These are phyloP conservation scores for Pseudopipra pipra DNA, from an alignment of 2,113 vertebrate species.

Conservation along the genomic window DNA sequence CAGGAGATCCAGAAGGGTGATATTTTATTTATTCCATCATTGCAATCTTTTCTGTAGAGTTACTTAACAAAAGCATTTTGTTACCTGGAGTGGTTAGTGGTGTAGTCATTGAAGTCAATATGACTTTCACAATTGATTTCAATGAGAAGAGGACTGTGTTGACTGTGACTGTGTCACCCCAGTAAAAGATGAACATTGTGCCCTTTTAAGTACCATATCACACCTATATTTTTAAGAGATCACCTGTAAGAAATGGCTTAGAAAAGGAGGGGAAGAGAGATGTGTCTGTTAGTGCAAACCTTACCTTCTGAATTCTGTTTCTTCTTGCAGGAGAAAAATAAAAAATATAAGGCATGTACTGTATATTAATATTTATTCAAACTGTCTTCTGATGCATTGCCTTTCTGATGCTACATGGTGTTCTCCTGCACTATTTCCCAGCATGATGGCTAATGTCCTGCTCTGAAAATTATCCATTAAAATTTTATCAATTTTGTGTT, in stretches of 20 bases:
- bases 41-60: not conserved
- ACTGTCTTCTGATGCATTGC: not conserved
- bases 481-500: slow-evolving; percentile 94
- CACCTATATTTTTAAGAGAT: not conserved
- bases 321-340: slow-evolving; percentile 39
- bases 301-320: slow-evolving; percentile 24
- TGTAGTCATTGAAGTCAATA: not conserved
- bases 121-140: not conserved
- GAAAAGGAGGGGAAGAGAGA: not conserved
- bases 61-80: not conserved
- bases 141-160: not conserved
- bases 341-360: slow-evolving; percentile 11
- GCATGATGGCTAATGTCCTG: slow-evolving; percentile 69
- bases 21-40: not conserved
- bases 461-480: slow-evolving; percentile 95
- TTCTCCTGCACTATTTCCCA: slow-evolving; percentile 78
- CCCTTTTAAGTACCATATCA: not conserved
- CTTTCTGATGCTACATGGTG: not conserved
- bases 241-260: not conserved
- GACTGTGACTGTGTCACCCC: not conserved
- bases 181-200: not conserved
- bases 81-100: not conserved
- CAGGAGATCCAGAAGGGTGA: not conserved
- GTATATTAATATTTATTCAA: slow-evolving; percentile 47
- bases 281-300: not conserved